phyloP scores from a whole-genome alignment of 1,140 invertebrate species.

The Papilio glaucus region DNA sequence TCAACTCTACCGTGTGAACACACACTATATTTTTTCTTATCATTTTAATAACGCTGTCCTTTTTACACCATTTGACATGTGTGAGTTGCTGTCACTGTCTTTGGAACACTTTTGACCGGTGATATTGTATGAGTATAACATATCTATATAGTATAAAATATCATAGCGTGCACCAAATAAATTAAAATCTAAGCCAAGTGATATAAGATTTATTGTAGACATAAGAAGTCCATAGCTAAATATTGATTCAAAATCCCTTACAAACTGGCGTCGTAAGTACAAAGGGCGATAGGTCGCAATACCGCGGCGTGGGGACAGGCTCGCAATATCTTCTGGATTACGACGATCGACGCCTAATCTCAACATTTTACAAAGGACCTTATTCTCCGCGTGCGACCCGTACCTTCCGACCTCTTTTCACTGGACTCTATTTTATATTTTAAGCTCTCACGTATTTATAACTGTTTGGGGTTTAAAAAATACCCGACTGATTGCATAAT shows the following conservation, averaged over 20 bases:
- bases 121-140: no score
- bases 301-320: background rate
- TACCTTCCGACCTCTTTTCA: background rate
- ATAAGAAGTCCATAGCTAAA: background rate
- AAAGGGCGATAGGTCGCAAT: background rate
- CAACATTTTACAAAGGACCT: conserved; percentile 41
- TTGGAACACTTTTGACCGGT: no score
- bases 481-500: no score
- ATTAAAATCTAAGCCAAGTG: no score
- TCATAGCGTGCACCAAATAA: no score
- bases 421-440: background rate
- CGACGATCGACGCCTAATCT: conserved; percentile 40
- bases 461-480: background rate
- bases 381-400: background rate
- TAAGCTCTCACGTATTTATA: background rate
- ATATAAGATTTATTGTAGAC: no score
- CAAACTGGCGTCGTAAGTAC: background rate
- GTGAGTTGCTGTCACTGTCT: no score
- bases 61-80: no score
- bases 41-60: no score
- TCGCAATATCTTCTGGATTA: conserved; percentile 16
- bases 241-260: conserved; percentile 4
- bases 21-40: background rate
- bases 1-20: no score
- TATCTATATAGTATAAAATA: no score